phyloP scores from a whole-genome alignment of 2,888 invertebrate species.

The Sicus ferrugineus region DNA sequence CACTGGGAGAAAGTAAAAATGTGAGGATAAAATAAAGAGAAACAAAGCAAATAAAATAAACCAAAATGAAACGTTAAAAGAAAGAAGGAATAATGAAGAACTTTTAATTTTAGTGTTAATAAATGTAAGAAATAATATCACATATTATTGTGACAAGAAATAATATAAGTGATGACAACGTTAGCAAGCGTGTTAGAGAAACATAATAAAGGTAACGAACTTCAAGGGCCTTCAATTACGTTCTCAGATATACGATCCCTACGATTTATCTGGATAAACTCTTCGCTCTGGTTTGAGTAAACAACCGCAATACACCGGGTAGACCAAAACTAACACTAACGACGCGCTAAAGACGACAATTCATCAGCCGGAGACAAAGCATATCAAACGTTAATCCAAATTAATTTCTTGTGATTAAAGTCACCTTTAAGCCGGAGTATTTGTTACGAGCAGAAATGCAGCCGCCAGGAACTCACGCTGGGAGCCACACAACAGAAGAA shows the following conservation, averaged over 20 bases:
- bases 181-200: background rate
- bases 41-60: background rate
- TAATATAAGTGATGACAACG: background rate
- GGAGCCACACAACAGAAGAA: background rate
- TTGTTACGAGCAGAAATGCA: slow-evolving; percentile 7
- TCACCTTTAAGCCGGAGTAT: slow-evolving; percentile 51
- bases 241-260: background rate
- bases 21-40: background rate
- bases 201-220: background rate
- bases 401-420: slow-evolving; percentile 63
- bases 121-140: background rate
- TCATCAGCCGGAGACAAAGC: slow-evolving; percentile 29
- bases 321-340: background rate
- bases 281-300: background rate
- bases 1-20: background rate
- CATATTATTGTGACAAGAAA: no score
- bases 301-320: background rate
- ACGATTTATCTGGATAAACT: background rate
- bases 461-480: background rate
- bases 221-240: background rate
- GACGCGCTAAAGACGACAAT: slow-evolving; percentile 1
- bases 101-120: background rate
- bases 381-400: slow-evolving; percentile 63
- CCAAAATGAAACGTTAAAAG: background rate
- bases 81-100: background rate